These are phyloP conservation scores for Tetranychus urticae DNA, from an alignment of 1,140 invertebrate genomes.

Conservation along the genomic window DNA sequence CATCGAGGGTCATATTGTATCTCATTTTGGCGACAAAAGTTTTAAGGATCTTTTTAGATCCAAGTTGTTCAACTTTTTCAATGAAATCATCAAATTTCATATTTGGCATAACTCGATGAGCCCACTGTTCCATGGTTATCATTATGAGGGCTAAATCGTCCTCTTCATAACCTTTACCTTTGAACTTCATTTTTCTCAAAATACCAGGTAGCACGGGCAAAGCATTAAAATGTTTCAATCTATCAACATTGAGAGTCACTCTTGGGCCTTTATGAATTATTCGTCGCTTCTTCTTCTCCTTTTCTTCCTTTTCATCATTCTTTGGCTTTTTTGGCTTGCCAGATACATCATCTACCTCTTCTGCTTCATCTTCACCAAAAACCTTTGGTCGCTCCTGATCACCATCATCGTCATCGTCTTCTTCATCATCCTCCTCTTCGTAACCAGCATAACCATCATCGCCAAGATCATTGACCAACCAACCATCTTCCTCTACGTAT, in stretches of 20 bases:
- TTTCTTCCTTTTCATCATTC: not conserved
- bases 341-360: too few species aligned
- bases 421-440: not conserved
- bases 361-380: not conserved
- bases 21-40: not conserved
- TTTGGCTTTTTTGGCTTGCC: not conserved
- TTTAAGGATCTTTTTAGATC: slow-evolving; percentile 38
- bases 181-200: slow-evolving; percentile 56
- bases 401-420: not conserved
- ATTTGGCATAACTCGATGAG: slow-evolving; percentile 64
- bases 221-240: slow-evolving; percentile 43
- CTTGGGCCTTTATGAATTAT: not conserved
- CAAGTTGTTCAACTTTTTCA: slow-evolving; percentile 50
- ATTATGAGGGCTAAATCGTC: slow-evolving; percentile 54
- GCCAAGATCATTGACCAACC: too few species aligned
- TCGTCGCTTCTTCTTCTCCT: not conserved
- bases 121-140: slow-evolving; percentile 69
- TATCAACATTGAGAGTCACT: not conserved
- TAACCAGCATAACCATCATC: not conserved
- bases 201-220: slow-evolving; percentile 45
- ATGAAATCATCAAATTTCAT: slow-evolving; percentile 62
- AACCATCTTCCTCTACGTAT: too few species aligned
- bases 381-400: not conserved
- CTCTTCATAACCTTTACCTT: slow-evolving; percentile 55
- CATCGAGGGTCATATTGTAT: not conserved